A percentile compares a stretch with the other conserved stretches of the same genome.
phyloP scores from a whole-genome alignment of 2,797 vertebrate genomes.

The Melopsittacus undulatus region DNA sequence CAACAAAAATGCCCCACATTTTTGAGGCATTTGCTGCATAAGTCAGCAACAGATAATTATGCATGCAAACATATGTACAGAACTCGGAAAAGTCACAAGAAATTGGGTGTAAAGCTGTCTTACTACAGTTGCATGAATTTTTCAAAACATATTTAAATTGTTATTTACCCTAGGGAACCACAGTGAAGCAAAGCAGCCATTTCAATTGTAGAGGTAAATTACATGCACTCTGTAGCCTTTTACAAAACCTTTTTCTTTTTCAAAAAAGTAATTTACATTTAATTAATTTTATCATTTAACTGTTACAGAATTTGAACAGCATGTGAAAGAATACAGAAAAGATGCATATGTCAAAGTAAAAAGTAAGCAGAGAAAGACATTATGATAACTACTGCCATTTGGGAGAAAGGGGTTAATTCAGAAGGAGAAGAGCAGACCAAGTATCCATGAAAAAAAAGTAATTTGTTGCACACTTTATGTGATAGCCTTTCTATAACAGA shows the following conservation, averaged over 20 bases:
- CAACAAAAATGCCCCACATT: neutral
- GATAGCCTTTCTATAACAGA: neutral
- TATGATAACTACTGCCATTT: neutral
- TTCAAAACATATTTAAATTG: slow-evolving; percentile 38
- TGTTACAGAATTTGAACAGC: slow-evolving; percentile 44
- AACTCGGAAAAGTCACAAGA: neutral
- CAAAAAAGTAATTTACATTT: slow-evolving; percentile 52
- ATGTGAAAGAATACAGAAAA: slow-evolving; percentile 8
- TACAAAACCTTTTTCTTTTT: slow-evolving; percentile 2
- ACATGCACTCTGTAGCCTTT: neutral
- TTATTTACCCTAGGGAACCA: slow-evolving; percentile 39
- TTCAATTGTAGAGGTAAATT: slow-evolving; percentile 30
- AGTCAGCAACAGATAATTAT: neutral
- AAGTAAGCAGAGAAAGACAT: neutral
- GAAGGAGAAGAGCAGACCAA: slow-evolving; percentile 2
- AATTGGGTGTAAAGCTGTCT: neutral
- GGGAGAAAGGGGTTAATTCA: neutral
- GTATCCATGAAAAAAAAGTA: neutral
- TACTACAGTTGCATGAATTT: slow-evolving; percentile 2
- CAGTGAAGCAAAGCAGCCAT: neutral
- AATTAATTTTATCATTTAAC: slow-evolving; percentile 67
- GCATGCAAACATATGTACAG: neutral
- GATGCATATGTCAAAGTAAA: neutral
- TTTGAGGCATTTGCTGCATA: neutral
- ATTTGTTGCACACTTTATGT: slow-evolving; percentile 3